Base-by-base conservation (phyloP, 2,797 vertebrate species). In the Forpus xanthops region DNA sequence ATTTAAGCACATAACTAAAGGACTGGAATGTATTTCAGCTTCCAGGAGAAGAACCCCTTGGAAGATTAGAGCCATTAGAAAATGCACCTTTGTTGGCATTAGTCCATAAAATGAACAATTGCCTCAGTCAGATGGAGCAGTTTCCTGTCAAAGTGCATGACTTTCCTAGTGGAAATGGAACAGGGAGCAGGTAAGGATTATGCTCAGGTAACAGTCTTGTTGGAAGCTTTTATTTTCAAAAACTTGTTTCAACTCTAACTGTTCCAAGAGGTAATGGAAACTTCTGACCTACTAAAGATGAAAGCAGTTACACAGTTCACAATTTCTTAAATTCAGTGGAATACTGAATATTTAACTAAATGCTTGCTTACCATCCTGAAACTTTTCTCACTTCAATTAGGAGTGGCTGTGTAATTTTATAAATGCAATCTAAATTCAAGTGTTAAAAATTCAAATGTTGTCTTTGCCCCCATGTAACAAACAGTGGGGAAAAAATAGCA, bases 51-150 rank as follows among this genome's bases (percentile, higher is more conserved):
- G 99, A 99, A 93, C 98, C 98, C 28, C 90, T 98, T 82, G 98
- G 98, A 93, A 99, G 99, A 93, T 96, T 99, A 96, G 99, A 99
- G 89, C 98, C 99, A 61, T 96, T 98, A 93, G 99, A 98, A 95
- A 99, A 99, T 56, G 98, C 98, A 47, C 98, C 99, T 79, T 98
- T 99, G 90, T 95, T 99, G 96, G 98, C 99, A 5, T 97, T 99
- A 94, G 99, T 99, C 97, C 99, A 99, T 98, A 99, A 99, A 97
- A 99, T 99, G 99, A 99, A 99, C 98, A 99, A 99, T 97, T 99
- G 99, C 97, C 98, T 99, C 89, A 99, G 99, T 97, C 99, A 99
- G 96, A 99, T 99, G 99, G 99, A 99, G 84, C 99, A 99, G 91
- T 99, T 99, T 95, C 99, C 99, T 85, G 99, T 99, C 93, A 99